Evolutionary conservation across 2,888 invertebrate species (phyloP), one percentile per base, ranked within the genome.

Genomic region (Limnephilus marmoratus): DNA sequence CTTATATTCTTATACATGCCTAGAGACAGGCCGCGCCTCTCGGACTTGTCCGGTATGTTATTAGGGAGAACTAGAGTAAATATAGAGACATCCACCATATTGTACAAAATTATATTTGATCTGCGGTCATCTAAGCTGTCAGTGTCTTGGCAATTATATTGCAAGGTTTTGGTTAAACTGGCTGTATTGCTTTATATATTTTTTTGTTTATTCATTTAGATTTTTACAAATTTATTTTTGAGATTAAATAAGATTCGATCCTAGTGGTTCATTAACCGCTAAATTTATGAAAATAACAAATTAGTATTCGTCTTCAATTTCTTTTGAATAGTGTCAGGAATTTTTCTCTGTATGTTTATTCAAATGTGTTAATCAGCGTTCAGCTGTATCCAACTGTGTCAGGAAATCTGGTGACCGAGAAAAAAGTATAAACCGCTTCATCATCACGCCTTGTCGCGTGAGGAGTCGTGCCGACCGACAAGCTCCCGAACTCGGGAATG

Each of bases 401-500:
- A 31, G 34, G 34, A 82, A 34, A 82, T 31, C 31, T 82, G 86
- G 49, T 45, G 68, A 68, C 68, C 68, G 68, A 68, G 24, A 68
- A 68, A 68, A 68, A 68, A 68, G 7, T 24, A 45, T 41, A 86
- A 80, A n/a, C 13, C 80, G 88, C 81, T 41, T 37, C 80, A 81
- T 89, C 88, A 89, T 86, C 45, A 86, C 86, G 86, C 86, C 86
- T 45, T 29, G 86, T 87, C 87, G 68, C 68, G 87, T 29, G 29
- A 81, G 29, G 82, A 34, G 34, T 82, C 82, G 34, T 82, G 82
- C 34, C n/a, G 82, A 4, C 31, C 82, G 82, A 29, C 31, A 12
- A 31, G 82, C 82, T 82, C 45, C 34, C 37, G 34, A 13, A 49
- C 41, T 80, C 88, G 80, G 31, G 88, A 37, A 7, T 81, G 80